Evolutionary conservation across 2,888 invertebrate species (phyloP).

Genomic region (Ochlodes sylvanus): DNA sequence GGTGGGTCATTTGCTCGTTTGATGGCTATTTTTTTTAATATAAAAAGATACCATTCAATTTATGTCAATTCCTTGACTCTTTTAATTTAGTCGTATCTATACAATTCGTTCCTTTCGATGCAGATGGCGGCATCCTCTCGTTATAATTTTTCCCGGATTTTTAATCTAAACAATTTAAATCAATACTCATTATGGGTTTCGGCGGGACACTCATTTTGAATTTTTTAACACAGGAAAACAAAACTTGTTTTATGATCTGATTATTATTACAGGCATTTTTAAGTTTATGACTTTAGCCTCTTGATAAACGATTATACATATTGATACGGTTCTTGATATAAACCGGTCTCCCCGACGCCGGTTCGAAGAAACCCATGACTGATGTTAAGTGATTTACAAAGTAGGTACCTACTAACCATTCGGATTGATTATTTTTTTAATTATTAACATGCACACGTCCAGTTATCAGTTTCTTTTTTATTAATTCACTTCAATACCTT

Average conservation of each 20-base stretch:
- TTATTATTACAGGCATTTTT: slow-evolving; percentile 79
- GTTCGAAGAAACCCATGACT: slow-evolving; percentile 35
- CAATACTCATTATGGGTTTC: slow-evolving; percentile 83
- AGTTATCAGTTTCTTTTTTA: slow-evolving; percentile 22
- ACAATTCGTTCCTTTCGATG: slow-evolving; percentile 51
- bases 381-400: slow-evolving; percentile 38
- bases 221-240: slow-evolving; percentile 74
- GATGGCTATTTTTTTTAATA: too few relatives aligned
- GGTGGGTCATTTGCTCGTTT: too few relatives aligned
- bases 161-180: slow-evolving; percentile 82
- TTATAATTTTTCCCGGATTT: slow-evolving; percentile 83
- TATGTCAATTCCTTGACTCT: too few relatives aligned
- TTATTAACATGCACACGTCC: slow-evolving; percentile 31
- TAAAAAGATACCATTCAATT: too few relatives aligned
- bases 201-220: slow-evolving; percentile 79
- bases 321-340: slow-evolving; percentile 54
- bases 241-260: slow-evolving; percentile 81
- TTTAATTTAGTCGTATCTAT: slow-evolving; percentile 54
- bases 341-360: slow-evolving; percentile 50
- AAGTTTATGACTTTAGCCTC: slow-evolving; percentile 71
- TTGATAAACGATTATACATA: slow-evolving; percentile 75
- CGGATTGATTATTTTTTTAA: slow-evolving; percentile 34
- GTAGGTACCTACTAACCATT: slow-evolving; percentile 36
- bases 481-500: too few relatives aligned
- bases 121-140: slow-evolving; percentile 72